Evolutionary conservation across 2,113 vertebrate genomes (phyloP), one percentile per base, ranked within the genome.

Genomic region (Nymphicus hollandicus): DNA sequence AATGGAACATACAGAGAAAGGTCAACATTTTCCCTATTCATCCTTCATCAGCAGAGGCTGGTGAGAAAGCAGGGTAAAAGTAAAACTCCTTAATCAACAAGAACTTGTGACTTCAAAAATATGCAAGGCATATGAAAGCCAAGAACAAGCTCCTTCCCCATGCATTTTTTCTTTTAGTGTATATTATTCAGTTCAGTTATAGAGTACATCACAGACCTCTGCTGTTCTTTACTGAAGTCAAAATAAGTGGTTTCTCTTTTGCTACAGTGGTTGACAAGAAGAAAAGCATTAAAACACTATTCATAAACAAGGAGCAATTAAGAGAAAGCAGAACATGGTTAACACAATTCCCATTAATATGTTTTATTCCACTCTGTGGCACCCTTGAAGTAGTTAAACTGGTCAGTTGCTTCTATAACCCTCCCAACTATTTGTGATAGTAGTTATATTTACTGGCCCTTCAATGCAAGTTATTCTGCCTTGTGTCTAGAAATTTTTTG

Each of bases 1-100:
- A 81, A 81, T 68, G 81, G 84, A 92, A 96, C 83, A 89, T 58
- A 55, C 41, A 92, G 73, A 81, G 77, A 94, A 97, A 95, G 92
- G 92, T 96, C 90, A 96, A 65, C 83, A 58, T 17, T 94, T 96
- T 93, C 90, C 86, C 28, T 93, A 35, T 92, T 80, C 56, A 79
- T 93, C 77, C 83, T 92, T 91, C 86, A 91, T 28, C 86, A 87
- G 61, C 61, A 89, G 56, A 84, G 61, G 12, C 65, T 95, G 76
- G 61, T 88, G 81, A 91, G 66, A 85, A 91, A 87, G 58, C 29
- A 85, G 86, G 61, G 70, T 76, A 95, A 79, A 86, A 90, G 46
- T 76, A 81, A 92, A 94, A 81, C 20, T 65, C 71, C 35, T 93
- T 52, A 55, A 91, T 87, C 35, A 74, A 88, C 77, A 87, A 91